Conservation (phyloP, 1,140 invertebrate species). For the Diorhabda sublineata region DNA sequence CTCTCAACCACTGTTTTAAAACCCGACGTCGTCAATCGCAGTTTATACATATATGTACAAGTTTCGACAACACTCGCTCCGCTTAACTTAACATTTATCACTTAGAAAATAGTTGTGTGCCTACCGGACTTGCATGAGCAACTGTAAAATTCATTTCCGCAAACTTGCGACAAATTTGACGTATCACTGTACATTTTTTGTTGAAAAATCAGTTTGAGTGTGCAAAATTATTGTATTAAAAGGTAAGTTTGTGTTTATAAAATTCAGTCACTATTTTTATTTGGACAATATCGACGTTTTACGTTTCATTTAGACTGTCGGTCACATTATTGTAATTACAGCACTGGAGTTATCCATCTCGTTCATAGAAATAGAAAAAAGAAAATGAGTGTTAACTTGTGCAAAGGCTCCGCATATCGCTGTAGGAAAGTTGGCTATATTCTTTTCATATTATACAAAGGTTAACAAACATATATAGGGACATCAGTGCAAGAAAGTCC, state of each 20-base stretch:
- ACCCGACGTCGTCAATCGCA: constrained; percentile 1
- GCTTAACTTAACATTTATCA: constrained; percentile 5
- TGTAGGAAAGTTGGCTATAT: too few species aligned
- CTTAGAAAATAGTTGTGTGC: neutral
- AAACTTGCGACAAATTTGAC: constrained; percentile 1
- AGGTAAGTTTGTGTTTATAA: constrained; percentile 3
- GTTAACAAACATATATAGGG: too few species aligned
- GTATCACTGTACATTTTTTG: neutral
- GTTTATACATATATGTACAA: neutral
- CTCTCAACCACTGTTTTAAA: neutral
- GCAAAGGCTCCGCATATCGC: too few species aligned
- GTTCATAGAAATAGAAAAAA: too few species aligned
- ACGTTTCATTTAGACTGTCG: too few species aligned
- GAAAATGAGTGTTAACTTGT: too few species aligned
- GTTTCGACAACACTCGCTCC: neutral
- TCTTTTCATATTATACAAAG: too few species aligned
- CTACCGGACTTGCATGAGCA: neutral
- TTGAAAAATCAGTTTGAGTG: constrained; percentile 1
- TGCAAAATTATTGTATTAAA: constrained; percentile 1
- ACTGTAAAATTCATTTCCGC: constrained; percentile 1
- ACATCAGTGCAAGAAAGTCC: too few species aligned
- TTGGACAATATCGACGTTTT: neutral
- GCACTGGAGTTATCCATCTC: too few species aligned
- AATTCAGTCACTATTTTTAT: constrained; percentile 3
- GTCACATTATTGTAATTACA: too few species aligned